Conservation (phyloP, 1,140 invertebrate species). For the Heliothis virescens region DNA sequence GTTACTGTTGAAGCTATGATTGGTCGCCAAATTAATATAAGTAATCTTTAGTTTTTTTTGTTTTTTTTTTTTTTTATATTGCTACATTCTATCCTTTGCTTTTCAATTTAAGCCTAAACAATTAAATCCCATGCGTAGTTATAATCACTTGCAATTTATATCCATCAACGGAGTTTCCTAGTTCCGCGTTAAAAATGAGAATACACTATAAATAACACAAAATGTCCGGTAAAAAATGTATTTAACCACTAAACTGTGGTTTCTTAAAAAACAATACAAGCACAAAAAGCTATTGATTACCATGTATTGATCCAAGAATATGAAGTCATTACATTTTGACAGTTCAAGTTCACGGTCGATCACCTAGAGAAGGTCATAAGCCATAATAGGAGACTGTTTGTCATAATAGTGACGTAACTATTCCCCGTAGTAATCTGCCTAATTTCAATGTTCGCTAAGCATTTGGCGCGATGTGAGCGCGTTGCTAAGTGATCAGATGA, state of each 20-base stretch:
- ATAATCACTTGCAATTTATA: too few relatives aligned
- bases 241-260: background rate
- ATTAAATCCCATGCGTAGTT: too few relatives aligned
- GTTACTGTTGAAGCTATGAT: too few relatives aligned
- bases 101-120: too few relatives aligned
- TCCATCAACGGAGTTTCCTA: too few relatives aligned
- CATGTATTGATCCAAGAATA: background rate
- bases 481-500: constrained; percentile 13
- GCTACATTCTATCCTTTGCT: too few relatives aligned
- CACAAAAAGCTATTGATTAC: background rate
- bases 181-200: too few relatives aligned
- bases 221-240: background rate
- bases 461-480: background rate
- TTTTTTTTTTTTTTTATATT: too few relatives aligned
- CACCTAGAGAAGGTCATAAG: constrained; percentile 3
- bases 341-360: constrained; percentile 33
- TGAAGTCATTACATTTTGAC: constrained; percentile 23
- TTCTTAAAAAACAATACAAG: background rate
- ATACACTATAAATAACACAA: too few relatives aligned
- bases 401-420: constrained; percentile 22
- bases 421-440: constrained; percentile 5
- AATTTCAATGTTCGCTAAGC: constrained; percentile 11
- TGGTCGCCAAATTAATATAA: too few relatives aligned
- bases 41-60: too few relatives aligned
- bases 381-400: constrained; percentile 18